Conservation (phyloP, 2,797 vertebrate species). For the Sternotherus odoratus region DNA sequence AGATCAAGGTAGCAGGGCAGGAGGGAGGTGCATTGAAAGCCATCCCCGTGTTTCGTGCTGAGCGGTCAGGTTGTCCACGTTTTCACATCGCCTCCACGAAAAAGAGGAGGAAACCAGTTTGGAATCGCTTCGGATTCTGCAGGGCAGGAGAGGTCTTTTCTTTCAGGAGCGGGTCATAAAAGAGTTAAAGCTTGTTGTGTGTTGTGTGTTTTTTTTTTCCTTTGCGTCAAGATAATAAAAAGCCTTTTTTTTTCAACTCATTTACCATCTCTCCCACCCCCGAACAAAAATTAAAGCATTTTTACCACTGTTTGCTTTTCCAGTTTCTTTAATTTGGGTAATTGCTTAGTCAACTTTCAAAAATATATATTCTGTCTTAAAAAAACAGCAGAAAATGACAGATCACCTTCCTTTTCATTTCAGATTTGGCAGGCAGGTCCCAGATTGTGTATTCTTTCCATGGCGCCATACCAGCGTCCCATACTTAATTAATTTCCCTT, state of each 20-base stretch:
- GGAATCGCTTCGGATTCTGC: not conserved
- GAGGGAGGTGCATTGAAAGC: not conserved
- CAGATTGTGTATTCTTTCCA: constrained; percentile 84
- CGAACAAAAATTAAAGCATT: constrained; percentile 52
- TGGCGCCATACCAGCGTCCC: constrained; percentile 86
- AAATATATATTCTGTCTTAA: constrained; percentile 89
- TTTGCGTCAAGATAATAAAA: constrained; percentile 56
- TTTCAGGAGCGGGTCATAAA: not conserved
- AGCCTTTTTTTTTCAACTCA: constrained; percentile 42
- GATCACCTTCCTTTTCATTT: constrained; percentile 84
- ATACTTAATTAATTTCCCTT: constrained; percentile 89
- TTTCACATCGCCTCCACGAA: not conserved
- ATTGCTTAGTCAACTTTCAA: constrained; percentile 83
- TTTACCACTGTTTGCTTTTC: constrained; percentile 86
- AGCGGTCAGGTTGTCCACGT: not conserved
- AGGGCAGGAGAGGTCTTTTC: constrained; percentile 8
- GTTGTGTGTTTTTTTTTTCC: constrained; percentile 7
- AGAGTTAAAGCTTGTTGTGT: constrained; percentile 26
- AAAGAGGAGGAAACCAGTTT: not conserved
- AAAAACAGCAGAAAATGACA: constrained; percentile 88
- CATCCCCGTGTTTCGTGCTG: not conserved
- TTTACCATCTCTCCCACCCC: constrained; percentile 11
- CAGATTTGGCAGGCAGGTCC: constrained; percentile 83
- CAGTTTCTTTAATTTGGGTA: constrained; percentile 88
- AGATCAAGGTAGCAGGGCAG: not conserved